Base-by-base conservation (phyloP, 2,888 invertebrate genomes). In the Electrophaes corylata region DNA sequence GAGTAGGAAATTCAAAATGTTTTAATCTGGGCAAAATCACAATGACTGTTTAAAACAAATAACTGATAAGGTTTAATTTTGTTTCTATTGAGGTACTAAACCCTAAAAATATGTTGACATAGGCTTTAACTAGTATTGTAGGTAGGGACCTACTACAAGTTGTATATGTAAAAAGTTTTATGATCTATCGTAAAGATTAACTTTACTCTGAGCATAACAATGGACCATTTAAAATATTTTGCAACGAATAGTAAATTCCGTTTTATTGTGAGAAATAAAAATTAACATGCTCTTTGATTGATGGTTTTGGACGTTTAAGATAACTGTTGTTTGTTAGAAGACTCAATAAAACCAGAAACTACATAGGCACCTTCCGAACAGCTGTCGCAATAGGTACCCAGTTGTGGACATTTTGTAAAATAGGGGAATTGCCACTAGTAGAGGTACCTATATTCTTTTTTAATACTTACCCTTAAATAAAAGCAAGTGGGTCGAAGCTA, bases 201-300 rank as follows among this genome's bases (percentile, higher is more conserved):
- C 46, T 11, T 47, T 45, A 55, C 39, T 41, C 37, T 55, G 46
- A 51, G 47, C 50, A 37, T 54, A 59, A 62, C 54, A 62, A 59
- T 57, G 50, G 16, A 52, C 40, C 56, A 56, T 59, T 53, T 39
- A 49, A 41, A 41, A 43, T 18, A 53, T 59, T 53, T 62, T 57
- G 59, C 62, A 59, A 57, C 46, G 44, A 57, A 56, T 52, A 57
- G 35, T 62, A 49, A 59, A 59, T 39, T 52, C 37, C 41, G 41
- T 49, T 65, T 62, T 60, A 62, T 48, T 58, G 49, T 50, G 55
- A 46, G 60, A 65, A 62, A 57, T 53, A 49, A 62, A 60, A 56
- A 20, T 43, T 37, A 41, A 45, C 19, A 43, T 37, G n/a, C 19
- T 50, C 23, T 41, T 43, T 55, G 59, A 59, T 55, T 59, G 33